Base-by-base conservation (phyloP, 1,140 invertebrate species). In the Musca domestica region DNA sequence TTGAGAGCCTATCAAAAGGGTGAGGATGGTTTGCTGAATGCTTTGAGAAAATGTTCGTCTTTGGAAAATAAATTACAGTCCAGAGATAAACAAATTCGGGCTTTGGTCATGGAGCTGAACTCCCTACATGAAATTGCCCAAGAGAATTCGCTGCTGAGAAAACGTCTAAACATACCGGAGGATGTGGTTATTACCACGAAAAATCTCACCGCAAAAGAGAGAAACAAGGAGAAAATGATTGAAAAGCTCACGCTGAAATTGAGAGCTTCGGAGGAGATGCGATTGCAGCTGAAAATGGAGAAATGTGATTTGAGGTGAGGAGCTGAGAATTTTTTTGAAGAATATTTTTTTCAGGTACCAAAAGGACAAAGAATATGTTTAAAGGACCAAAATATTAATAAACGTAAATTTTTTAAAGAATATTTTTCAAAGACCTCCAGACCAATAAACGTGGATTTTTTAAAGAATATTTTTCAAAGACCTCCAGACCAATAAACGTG, bases 181-280 rank as follows among this genome's bases (percentile, higher is more conserved):
- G 80, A 82, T 68, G 77, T 73, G 19, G 69, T 77, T 1, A 74
- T 82, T 15, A 30, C 74, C 14, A 72, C 77, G 20, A 81, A 77
- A 51, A 74, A 81, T 47, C 63, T 74, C 2, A 64, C 72, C 0
- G 74, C 80, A 46, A 81, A 80, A 66, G 74, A 81, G 49, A 71
- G 76, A 10, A 81, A 71, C 54, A 80, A 80, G 67, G 80, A 81
- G 27, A 82, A 82, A 51, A 76, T 78, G 48, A 80, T 82, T 6
- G 80, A 82, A 58, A 67, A 78, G 15, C 51, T 82, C 6, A 76
- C 69, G 2, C 70, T 81, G 0, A 82, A 82, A 49, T 63, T 82
- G 61, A 67, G 78, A 6, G 78, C 80, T 1, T 80, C 78, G 4
- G 80, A 82, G 52, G 80, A 82, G 66, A 67, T 82, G 68, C 71